Conservation (phyloP, 2,113 vertebrate genomes). For the Paradoxurus hermaphroditus region DNA sequence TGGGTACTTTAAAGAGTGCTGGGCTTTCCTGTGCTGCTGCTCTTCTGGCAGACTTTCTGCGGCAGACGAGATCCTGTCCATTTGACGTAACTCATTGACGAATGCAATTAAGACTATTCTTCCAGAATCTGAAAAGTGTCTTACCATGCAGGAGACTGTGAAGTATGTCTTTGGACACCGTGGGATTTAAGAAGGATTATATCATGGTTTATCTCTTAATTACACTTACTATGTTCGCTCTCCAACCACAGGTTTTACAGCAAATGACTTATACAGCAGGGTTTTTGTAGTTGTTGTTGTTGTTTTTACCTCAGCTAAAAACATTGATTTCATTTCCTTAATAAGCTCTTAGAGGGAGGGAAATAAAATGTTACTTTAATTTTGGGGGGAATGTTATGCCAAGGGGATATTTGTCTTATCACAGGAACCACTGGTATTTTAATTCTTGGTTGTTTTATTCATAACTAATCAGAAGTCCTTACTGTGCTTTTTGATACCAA, state of each 20-base stretch:
- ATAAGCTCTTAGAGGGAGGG: slow-evolving; percentile 2
- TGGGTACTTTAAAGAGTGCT: too few relatives aligned
- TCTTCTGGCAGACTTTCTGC: too few relatives aligned
- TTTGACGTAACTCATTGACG: slow-evolving; percentile 95
- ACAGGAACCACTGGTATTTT: slow-evolving; percentile 73
- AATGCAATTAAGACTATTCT: slow-evolving; percentile 95
- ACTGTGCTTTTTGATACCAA: slow-evolving; percentile 50
- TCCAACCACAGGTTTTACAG: slow-evolving; percentile 97
- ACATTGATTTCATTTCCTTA: slow-evolving; percentile 13
- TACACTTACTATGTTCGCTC: slow-evolving; percentile 97
- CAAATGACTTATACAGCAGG: slow-evolving; percentile 97
- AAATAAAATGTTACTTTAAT: slow-evolving; percentile 30
- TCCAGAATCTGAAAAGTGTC: slow-evolving; percentile 94
- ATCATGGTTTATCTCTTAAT: slow-evolving; percentile 96
- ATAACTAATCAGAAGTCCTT: slow-evolving; percentile 65
- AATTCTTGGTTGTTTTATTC: slow-evolving; percentile 68
- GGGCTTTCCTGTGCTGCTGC: too few relatives aligned
- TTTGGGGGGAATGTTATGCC: slow-evolving; percentile 70
- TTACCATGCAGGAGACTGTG: slow-evolving; percentile 92
- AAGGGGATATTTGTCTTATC: slow-evolving; percentile 59
- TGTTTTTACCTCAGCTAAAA: slow-evolving; percentile 91
- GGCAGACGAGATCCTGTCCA: slow-evolving; percentile 85
- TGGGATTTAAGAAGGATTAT: slow-evolving; percentile 92
- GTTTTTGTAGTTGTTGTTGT: slow-evolving; percentile 59
- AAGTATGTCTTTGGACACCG: slow-evolving; percentile 90